A percentile compares a stretch with the other conserved stretches of the same genome.
phyloP scores from a whole-genome alignment of 2,888 invertebrate genomes.

The Idaea biselata region DNA sequence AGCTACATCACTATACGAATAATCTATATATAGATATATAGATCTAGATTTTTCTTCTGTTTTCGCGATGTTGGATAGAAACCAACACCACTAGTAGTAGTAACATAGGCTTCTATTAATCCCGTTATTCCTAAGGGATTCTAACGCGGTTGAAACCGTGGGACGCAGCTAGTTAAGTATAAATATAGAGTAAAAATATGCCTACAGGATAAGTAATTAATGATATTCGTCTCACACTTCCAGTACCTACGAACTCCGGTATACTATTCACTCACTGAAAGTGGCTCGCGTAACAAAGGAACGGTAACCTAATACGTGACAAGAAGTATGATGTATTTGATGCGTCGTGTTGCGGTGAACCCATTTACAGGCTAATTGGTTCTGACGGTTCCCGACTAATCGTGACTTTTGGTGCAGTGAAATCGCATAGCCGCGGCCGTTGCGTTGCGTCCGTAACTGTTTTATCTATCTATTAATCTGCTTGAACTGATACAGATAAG shows the following conservation, averaged over 20 bases:
- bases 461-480: not conserved
- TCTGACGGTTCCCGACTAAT: slow-evolving; percentile 51
- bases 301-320: slow-evolving; percentile 77
- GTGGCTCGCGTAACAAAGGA: slow-evolving; percentile 78
- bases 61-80: too few species aligned
- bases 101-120: too few species aligned
- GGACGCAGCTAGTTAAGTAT: not conserved
- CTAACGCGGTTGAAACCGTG: too few species aligned
- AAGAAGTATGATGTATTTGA: slow-evolving; percentile 71
- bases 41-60: too few species aligned
- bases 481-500: not conserved
- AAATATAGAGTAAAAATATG: slow-evolving; percentile 40
- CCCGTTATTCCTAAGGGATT: too few species aligned
- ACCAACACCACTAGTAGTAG: too few species aligned
- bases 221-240: slow-evolving; percentile 70
- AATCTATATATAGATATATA: too few species aligned
- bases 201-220: slow-evolving; percentile 63
- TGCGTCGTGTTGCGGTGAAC: slow-evolving; percentile 59
- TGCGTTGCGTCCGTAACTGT: slow-evolving; percentile 22
- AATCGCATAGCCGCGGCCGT: slow-evolving; percentile 52
- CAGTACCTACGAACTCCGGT: slow-evolving; percentile 44
- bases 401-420: slow-evolving; percentile 53
- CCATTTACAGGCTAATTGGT: slow-evolving; percentile 69
- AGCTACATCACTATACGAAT: too few species aligned
- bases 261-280: slow-evolving; percentile 71